A percentile compares a stretch with the other conserved stretches of the same genome.
These are phyloP conservation scores for Paracentrotus lividus DNA, from an alignment of 53 echinoderm and acorn worm genomes.

Conservation along the genomic window DNA sequence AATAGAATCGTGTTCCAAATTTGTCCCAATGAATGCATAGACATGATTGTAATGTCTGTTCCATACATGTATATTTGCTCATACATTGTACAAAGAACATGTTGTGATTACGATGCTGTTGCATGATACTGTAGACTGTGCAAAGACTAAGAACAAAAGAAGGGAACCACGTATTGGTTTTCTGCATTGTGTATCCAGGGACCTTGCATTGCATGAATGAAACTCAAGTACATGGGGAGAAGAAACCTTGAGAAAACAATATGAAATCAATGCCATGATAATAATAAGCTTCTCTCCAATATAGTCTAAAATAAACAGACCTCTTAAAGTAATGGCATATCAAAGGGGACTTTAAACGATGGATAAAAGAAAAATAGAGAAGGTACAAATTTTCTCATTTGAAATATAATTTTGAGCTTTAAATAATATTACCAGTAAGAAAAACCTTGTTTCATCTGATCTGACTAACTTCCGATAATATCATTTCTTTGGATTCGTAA, in stretches of 20 bases:
- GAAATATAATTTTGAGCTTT: too few species aligned
- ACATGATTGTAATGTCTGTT: too few species aligned
- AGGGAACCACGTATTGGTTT: neutral
- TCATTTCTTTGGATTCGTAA: too few species aligned
- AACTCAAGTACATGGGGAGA: neutral
- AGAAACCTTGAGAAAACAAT: constrained; percentile 38
- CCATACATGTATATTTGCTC: neutral
- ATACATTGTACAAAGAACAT: constrained; percentile 3
- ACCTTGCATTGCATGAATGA: neutral
- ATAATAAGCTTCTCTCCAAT: neutral
- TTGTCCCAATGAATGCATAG: neutral
- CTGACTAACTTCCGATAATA: too few species aligned
- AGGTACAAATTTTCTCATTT: too few species aligned
- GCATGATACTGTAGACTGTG: neutral
- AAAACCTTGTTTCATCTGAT: too few species aligned
- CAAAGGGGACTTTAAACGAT: too few species aligned
- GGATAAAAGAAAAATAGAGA: too few species aligned
- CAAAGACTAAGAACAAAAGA: constrained; percentile 20
- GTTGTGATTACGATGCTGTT: too few species aligned
- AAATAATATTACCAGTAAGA: too few species aligned
- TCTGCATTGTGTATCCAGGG: neutral
- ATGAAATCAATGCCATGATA: constrained; percentile 28
- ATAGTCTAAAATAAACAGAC: constrained; percentile 8
- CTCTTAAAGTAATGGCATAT: too few species aligned
- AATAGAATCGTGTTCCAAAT: neutral